Percentiles rank a stretch among this genome's conserved stretches.
These are phyloP conservation scores for Rhingia campestris DNA, from an alignment of 2,888 invertebrate genomes.

Conservation along the genomic window DNA sequence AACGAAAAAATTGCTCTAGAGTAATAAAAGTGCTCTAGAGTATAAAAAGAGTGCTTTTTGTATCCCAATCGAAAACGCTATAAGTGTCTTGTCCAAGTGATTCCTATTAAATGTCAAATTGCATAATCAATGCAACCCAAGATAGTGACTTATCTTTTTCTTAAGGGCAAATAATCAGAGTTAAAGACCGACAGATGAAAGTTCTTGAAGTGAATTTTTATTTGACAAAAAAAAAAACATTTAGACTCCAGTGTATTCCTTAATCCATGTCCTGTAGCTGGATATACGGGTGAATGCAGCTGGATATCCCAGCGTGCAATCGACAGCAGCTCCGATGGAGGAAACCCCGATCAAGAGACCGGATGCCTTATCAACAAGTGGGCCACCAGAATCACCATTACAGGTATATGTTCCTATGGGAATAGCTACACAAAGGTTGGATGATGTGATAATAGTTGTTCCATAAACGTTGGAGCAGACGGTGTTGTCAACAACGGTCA, in stretches of 20 bases:
- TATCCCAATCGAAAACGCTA: too few relatives aligned
- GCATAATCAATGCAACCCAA: too few relatives aligned
- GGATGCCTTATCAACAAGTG: slow-evolving; percentile 1
- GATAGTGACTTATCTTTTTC: too few relatives aligned
- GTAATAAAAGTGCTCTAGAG: too few relatives aligned
- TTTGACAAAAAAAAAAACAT: not conserved
- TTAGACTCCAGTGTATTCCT: not conserved
- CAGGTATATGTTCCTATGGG: slow-evolving; percentile 78
- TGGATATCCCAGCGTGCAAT: slow-evolving; percentile 77
- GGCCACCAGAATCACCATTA: slow-evolving; percentile 79
- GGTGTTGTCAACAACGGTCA: slow-evolving; percentile 77
- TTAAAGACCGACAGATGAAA: too few relatives aligned
- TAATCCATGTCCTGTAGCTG: slow-evolving; percentile 78
- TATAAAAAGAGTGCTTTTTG: too few relatives aligned
- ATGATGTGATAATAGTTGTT: slow-evolving; percentile 76
- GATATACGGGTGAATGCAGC: slow-evolving; percentile 77
- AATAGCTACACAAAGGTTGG: slow-evolving; percentile 14
- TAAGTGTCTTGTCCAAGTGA: too few relatives aligned
- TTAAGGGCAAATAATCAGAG: too few relatives aligned
- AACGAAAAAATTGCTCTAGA: too few relatives aligned
- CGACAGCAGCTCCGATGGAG: slow-evolving; percentile 60
- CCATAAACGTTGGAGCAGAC: slow-evolving; percentile 79
- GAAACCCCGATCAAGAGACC: slow-evolving; percentile 7
- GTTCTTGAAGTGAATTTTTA: not conserved
- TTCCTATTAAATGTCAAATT: too few relatives aligned